These are phyloP conservation scores for Euzophera pinguis DNA, from an alignment of 2,888 invertebrate genomes.

Conservation along the genomic window DNA sequence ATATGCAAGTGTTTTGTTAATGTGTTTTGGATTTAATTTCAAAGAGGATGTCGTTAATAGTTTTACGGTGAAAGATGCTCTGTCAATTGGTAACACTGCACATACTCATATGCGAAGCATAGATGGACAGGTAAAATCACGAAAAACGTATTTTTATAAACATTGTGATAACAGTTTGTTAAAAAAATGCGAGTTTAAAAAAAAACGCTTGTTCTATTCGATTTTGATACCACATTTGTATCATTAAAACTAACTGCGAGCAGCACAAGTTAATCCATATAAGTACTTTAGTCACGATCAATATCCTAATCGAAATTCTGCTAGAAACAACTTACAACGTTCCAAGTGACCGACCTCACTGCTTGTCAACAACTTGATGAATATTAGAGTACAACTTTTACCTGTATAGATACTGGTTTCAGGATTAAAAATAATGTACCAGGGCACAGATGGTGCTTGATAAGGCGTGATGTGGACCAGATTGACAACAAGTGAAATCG, in stretches of 20 bases:
- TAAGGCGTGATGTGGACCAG: not conserved
- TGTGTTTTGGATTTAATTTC: no score
- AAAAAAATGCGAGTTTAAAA: no score
- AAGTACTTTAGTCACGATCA: not conserved
- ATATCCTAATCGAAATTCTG: constrained; percentile 2
- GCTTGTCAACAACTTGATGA: constrained; percentile 6
- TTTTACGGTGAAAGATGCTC: no score
- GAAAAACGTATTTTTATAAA: no score
- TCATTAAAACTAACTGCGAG: not conserved
- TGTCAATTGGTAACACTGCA: no score
- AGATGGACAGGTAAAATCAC: no score
- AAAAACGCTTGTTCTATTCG: no score
- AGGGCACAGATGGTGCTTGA: not conserved
- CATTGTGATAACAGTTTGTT: no score
- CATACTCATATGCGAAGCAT: no score
- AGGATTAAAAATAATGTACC: constrained; percentile 8
- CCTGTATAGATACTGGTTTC: not conserved
- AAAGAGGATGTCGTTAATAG: no score
- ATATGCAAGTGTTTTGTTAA: no score
- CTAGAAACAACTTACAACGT: not conserved
- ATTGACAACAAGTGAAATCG: constrained; percentile 5
- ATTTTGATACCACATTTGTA: no score
- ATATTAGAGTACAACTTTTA: constrained; percentile 10
- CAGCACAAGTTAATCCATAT: not conserved
- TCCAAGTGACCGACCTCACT: constrained; percentile 2